A percentile compares a stretch with the other conserved stretches of the same genome.
These are phyloP conservation scores for Acanthiza pusilla DNA, from an alignment of 2,797 vertebrate species.

Conservation along the genomic window DNA sequence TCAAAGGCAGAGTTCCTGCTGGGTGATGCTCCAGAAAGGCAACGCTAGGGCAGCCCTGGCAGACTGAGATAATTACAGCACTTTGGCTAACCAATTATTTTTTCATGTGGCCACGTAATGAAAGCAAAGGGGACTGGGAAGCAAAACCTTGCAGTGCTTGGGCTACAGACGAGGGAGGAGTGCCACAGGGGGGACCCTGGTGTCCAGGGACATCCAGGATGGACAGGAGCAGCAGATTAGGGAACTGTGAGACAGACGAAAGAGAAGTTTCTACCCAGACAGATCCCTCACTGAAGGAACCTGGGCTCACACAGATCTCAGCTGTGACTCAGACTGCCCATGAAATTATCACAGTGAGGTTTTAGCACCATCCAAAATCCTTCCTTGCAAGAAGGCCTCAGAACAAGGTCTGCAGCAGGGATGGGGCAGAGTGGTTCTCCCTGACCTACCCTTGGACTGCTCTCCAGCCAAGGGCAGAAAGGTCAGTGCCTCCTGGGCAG, in stretches of 20 bases:
- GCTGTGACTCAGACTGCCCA: not conserved
- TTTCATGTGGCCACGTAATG: not conserved
- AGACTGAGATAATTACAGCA: not conserved
- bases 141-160: not conserved
- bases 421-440: not conserved
- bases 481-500: not conserved
- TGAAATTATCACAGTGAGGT: not conserved
- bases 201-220: not conserved
- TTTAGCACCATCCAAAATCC: not conserved
- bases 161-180: not conserved
- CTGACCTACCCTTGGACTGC: not conserved
- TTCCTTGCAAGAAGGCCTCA: not conserved
- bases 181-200: not conserved
- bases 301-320: not conserved
- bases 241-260: not conserved
- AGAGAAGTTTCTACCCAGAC: not conserved
- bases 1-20: not conserved
- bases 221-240: not conserved
- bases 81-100: not conserved
- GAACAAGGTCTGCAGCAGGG: not conserved
- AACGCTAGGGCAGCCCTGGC: not conserved
- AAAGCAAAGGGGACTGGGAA: not conserved
- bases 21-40: not conserved
- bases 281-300: not conserved
- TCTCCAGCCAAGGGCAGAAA: not conserved